phyloP scores from a whole-genome alignment of 2,797 vertebrate genomes.

The Helostoma temminkii region DNA sequence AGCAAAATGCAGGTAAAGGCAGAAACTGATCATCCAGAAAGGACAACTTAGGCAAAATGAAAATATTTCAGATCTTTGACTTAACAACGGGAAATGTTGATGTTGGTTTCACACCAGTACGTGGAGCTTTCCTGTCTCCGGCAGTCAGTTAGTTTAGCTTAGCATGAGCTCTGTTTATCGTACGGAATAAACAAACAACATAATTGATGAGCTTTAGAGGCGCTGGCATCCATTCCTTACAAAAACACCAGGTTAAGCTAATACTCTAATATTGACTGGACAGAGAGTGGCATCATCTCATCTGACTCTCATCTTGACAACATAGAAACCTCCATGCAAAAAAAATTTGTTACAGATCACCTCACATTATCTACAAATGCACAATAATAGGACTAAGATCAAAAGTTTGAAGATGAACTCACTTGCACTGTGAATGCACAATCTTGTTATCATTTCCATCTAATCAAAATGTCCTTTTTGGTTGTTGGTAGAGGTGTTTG shows the following conservation, averaged over 20 bases:
- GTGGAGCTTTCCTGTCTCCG: constrained; percentile 1
- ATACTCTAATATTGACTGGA: no score
- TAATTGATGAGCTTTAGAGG: no score
- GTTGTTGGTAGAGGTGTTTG: not conserved
- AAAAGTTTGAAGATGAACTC: not conserved
- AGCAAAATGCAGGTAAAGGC: not conserved
- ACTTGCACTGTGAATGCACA: not conserved
- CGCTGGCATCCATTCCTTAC: no score
- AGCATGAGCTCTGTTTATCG: no score
- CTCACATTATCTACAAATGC: not conserved
- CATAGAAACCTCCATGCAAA: no score
- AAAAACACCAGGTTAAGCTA: no score
- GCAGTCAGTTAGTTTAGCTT: no score
- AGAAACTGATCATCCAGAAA: not conserved
- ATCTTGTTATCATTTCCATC: not conserved
- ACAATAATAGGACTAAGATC: not conserved
- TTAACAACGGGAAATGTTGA: not conserved
- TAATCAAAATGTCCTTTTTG: constrained; percentile 3
- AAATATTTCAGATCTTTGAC: not conserved
- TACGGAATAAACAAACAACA: no score
- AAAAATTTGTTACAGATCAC: not conserved
- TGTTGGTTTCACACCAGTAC: constrained; percentile 22
- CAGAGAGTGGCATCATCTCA: no score
- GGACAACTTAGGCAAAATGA: not conserved
- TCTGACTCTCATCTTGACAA: no score